Evolutionary conservation across 1,140 invertebrate species (phyloP), one percentile per base, ranked within the genome.

Genomic region (Drosophila parabipectinata): DNA sequence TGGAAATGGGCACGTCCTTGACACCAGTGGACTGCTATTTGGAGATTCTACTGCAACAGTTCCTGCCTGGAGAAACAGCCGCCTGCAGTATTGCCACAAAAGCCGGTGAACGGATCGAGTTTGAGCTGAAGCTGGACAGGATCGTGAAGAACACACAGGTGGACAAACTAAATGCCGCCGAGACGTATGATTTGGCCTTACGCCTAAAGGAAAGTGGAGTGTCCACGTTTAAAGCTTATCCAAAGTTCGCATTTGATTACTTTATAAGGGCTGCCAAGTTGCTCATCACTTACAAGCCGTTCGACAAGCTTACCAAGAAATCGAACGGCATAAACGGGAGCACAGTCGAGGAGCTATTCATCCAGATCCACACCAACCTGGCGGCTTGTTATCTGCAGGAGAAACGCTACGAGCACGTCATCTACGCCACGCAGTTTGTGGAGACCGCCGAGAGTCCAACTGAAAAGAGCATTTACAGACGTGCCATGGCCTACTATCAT

Each of bases 381-480:
- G 83, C 91, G 0, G 91, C 91, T 0, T 91, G 91, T 45, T 47
- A 91, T 53, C 52, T 92, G 8, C 80, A 79, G 54, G 74, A 91
- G 54, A 54, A 91, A 15, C 89, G 91, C 8, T 92, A 84, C 55
- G 91, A 92, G 44, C 90, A 92, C 50, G 91, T 91, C 4, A 52
- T 92, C 26, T 89, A 89, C 55, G 72, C 87, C n/a, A 92, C 90
- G 0, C 61, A 90, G 21, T 92, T 92, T 54, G 89, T 91, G 4
- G 89, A 92, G 14, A 64, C 71, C 2, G 45, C 69, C 4, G 53
- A 73, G 15, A 55, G 75, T 30, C 81, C 88, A 3, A 79, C 78
- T 26, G 91, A 92, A 37, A 92, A 92, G 37, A 87, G 89, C 37
- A 67, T 92, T 32, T 92, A 91, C 56, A 69, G 91, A 4, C 83